Evolutionary conservation across 2,113 vertebrate genomes (phyloP), one percentile per base, ranked within the genome.

Genomic region (Apistogramma diplotaenia): DNA sequence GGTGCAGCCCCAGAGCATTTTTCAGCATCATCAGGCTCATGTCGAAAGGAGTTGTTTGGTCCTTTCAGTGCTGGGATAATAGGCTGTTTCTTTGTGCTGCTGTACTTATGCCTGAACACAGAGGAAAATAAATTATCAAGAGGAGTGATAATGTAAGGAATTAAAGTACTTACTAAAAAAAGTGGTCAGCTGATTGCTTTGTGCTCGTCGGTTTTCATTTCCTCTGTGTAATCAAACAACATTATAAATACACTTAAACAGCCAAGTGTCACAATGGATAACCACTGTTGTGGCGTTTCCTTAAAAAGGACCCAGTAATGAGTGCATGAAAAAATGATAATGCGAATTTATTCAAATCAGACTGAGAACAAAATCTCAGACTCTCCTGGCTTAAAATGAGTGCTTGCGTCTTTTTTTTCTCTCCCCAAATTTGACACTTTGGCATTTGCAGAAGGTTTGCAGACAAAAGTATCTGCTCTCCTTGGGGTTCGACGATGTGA

Each of bases 361-460:
- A 49, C 25, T 13, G 8, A 72, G 15, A 35, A 37, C 29, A 51
- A 51, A 49, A 70, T 29, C 12, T 49, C 19, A 18, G 53, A n/a
- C 35, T 70, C 74, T 29, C 3, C 2, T 60, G 5, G 35, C 51
- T 61, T 55, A 62, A 43, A 85, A 77, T 65, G 46, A 79, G 43
- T 11, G 3, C 27, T 49, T 81, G 61, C 54, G 11, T 85, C 53
- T 67, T 76, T 57, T 46, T 76, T 27, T 67, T 56, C 31, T 4
- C 2, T 21, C 74, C 83, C 60, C 13, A 33, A 25, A 76, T 29
- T 83, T 83, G 85, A 90, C 91, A 87, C 81, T 90, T 84, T 81
- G 90, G 54, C 78, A 92, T 93, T 91, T 93, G 15, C 83, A 31
- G n/a, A 40, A 65, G 73, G 71, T 84, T 90, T 81, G 60, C 12